These are phyloP conservation scores for Myotis brandtii DNA, from an alignment of 2,113 vertebrate genomes.

Conservation along the genomic window DNA sequence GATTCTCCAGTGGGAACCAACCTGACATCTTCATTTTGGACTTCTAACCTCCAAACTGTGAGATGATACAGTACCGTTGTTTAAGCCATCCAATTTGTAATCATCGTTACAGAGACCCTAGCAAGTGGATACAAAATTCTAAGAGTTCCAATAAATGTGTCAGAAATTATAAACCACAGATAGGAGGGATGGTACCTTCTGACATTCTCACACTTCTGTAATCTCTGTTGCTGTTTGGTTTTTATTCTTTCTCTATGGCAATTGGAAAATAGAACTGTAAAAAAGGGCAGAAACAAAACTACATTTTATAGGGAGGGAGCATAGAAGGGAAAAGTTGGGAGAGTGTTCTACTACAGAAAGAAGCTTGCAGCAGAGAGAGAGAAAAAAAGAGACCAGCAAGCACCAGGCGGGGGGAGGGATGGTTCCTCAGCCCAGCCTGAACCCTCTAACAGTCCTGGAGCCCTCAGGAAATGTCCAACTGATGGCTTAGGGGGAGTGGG, in stretches of 20 bases:
- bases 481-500: no score
- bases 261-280: not conserved
- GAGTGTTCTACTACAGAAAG: not conserved
- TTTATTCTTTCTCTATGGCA: not conserved
- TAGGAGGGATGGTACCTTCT: not conserved
- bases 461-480: no score
- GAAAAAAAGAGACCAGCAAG: not conserved
- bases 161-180: not conserved
- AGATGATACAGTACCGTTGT: not conserved
- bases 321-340: not conserved
- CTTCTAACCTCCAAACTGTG: not conserved
- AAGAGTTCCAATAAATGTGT: not conserved
- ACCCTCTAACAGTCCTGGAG: no score
- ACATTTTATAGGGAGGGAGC: not conserved
- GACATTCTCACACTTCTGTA: not conserved
- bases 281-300: not conserved
- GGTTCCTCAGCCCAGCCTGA: no score
- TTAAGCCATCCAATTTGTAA: not conserved
- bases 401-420: not conserved
- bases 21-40: not conserved
- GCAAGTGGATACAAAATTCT: not conserved
- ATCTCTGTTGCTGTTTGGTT: not conserved
- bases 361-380: not conserved
- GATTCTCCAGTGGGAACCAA: not conserved
- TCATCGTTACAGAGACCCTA: not conserved